Conservation (phyloP, 2,888 invertebrate species). For the Pemphredon lugubris region DNA sequence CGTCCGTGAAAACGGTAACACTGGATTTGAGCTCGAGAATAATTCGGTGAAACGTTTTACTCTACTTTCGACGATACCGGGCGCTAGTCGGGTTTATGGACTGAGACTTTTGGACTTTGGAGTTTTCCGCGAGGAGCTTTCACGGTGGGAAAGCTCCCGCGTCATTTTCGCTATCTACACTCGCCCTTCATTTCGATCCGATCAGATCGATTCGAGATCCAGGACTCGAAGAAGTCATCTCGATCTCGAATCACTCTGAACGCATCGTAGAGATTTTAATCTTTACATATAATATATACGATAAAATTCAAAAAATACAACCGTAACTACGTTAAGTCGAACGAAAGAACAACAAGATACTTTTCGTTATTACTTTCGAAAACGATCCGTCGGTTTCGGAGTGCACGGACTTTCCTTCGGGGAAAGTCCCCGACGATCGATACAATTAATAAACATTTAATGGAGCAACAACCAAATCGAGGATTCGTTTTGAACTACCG, state of each 20-base stretch:
- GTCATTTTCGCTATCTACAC: slow-evolving; percentile 29
- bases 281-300: slow-evolving; percentile 56
- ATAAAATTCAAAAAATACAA: slow-evolving; percentile 70
- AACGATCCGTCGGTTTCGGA: slow-evolving; percentile 43
- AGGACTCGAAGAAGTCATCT: slow-evolving; percentile 3
- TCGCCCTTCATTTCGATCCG: neutral
- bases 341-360: slow-evolving; percentile 63
- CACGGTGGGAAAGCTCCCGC: slow-evolving; percentile 17
- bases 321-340: slow-evolving; percentile 58
- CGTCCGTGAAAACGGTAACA: slow-evolving; percentile 35
- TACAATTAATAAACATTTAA: slow-evolving; percentile 58
- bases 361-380: slow-evolving; percentile 57
- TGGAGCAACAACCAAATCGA: slow-evolving; percentile 55
- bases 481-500: slow-evolving; percentile 32
- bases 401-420: slow-evolving; percentile 22
- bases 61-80: slow-evolving; percentile 44
- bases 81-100: slow-evolving; percentile 27
- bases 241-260: slow-evolving; percentile 25
- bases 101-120: slow-evolving; percentile 1
- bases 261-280: slow-evolving; percentile 15
- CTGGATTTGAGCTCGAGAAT: slow-evolving; percentile 48
- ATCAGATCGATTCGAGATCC: slow-evolving; percentile 17
- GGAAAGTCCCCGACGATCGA: slow-evolving; percentile 33
- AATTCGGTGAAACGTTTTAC: slow-evolving; percentile 31
- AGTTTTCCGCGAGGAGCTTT: slow-evolving; percentile 1